A percentile compares a stretch with the other conserved stretches of the same genome.
Evolutionary conservation across 2,113 vertebrate genomes (phyloP).

Genomic region (Caranx melampygus): DNA sequence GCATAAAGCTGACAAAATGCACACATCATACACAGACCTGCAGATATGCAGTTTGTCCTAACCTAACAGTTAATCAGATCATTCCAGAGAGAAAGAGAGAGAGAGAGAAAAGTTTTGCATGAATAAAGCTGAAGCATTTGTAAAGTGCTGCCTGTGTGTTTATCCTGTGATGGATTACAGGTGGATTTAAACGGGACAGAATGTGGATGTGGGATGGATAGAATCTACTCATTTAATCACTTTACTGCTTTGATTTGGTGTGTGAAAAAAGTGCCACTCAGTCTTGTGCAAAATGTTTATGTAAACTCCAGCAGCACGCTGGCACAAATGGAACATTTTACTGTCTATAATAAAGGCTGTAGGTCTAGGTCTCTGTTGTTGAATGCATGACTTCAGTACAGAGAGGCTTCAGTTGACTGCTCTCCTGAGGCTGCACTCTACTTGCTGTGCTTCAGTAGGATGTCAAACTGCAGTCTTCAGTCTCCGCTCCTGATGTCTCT

Average conservation of each 20-base stretch:
- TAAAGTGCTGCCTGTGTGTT: neutral
- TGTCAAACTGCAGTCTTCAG: neutral
- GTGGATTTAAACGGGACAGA: neutral
- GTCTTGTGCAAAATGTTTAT: neutral
- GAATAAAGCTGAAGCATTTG: neutral
- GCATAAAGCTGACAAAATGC: neutral
- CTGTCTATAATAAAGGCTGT: neutral
- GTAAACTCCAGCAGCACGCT: neutral
- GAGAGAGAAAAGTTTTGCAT: no score
- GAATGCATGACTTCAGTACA: neutral
- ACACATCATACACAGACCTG: no score
- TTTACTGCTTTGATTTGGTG: neutral
- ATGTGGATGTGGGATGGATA: neutral
- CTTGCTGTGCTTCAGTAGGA: neutral
- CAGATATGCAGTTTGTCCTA: no score
- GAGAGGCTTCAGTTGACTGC: neutral
- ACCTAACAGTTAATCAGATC: no score
- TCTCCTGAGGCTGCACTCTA: neutral
- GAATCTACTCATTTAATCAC: no score
- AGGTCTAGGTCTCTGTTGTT: neutral
- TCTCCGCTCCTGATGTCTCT: neutral
- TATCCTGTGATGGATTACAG: neutral
- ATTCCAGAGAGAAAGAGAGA: no score
- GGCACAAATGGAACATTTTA: neutral
- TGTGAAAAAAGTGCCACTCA: neutral